Evolutionary conservation across 2,888 invertebrate genomes (phyloP).

Genomic region (Pemphredon lugubris): DNA sequence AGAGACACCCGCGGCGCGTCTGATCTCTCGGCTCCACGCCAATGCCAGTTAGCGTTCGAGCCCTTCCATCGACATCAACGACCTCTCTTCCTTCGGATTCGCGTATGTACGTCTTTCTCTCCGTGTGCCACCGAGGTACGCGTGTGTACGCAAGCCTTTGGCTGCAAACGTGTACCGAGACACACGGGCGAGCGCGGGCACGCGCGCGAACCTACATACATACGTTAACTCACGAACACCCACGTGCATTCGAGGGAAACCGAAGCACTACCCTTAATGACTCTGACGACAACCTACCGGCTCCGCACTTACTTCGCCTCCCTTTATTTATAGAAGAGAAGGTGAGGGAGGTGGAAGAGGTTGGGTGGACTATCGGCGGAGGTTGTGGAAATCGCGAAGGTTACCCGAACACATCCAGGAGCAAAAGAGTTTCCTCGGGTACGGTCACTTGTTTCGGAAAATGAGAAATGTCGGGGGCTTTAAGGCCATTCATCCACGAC

Average conservation of each 20-base stretch:
- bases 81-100: conserved; percentile 50
- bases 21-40: conserved; percentile 51
- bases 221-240: conserved; percentile 12
- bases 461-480: conserved; percentile 65
- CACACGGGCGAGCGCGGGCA: too few relatives aligned
- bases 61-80: conserved; percentile 44
- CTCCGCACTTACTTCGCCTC: conserved; percentile 64
- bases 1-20: too few relatives aligned
- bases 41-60: conserved; percentile 49
- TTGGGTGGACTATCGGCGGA: conserved; percentile 20
- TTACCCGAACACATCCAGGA: conserved; percentile 38
- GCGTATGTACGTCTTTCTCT: not conserved
- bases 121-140: conserved; percentile 2
- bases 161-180: too few relatives aligned
- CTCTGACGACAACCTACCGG: conserved; percentile 68
- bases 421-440: conserved; percentile 31
- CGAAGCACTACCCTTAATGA: conserved; percentile 78
- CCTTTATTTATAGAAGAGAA: conserved; percentile 68
- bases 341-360: conserved; percentile 39
- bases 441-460: conserved; percentile 60
- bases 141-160: conserved; percentile 19
- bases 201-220: conserved; percentile 4
- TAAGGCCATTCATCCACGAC: conserved; percentile 25
- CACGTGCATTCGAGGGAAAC: conserved; percentile 59
- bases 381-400: conserved; percentile 20